Evolutionary conservation across 2,888 invertebrate species (phyloP), one percentile per base, ranked within the genome.

Genomic region (Punctoribates punctum): DNA sequence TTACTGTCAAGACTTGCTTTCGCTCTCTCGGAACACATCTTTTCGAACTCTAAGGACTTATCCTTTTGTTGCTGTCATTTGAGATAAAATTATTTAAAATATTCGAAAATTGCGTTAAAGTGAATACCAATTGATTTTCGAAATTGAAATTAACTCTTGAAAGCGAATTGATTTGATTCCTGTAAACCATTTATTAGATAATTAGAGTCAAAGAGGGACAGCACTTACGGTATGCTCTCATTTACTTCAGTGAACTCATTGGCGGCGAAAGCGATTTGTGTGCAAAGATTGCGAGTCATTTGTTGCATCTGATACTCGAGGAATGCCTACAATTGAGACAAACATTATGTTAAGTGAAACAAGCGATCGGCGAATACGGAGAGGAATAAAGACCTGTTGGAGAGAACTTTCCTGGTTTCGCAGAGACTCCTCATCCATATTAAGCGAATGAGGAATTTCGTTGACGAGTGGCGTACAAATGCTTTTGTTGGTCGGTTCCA

Each of bases 201-300:
- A 78, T 77, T 23, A 15, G 13, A 9, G 25, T 29, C 6, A 11
- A 29, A 62, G 5, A 23, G 15, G 8, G 29, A 23, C 17, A 29
- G 27, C 48, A 83, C 84, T 83, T 79, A 85, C 84, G 83, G 83
- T 51, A 83, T 81, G 78, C 82, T 83, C 46, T 84, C 84, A 79
- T 89, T 88, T 13, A 86, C 87, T 80, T 88, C 88, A 79, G 86
- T 87, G 81, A 88, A 89, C 78, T 89, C 88, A 79, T 88, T 88
- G 81, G 89, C 88, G 80, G 86, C 87, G 82, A 87, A 88, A 75
- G 88, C 88, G 82, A 88, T 89, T 79, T 86, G 87, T 80, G 88
- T 88, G 79, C 87, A 87, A 82, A 88, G 88, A 80, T 86, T 87
- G 78, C 88, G 86, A 34, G 87, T 86, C 84, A 88, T 85, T 83